Evolutionary conservation across 2,113 vertebrate species (phyloP), one percentile per base, ranked within the genome.

Genomic region (Poeciliopsis turrubarensis): DNA sequence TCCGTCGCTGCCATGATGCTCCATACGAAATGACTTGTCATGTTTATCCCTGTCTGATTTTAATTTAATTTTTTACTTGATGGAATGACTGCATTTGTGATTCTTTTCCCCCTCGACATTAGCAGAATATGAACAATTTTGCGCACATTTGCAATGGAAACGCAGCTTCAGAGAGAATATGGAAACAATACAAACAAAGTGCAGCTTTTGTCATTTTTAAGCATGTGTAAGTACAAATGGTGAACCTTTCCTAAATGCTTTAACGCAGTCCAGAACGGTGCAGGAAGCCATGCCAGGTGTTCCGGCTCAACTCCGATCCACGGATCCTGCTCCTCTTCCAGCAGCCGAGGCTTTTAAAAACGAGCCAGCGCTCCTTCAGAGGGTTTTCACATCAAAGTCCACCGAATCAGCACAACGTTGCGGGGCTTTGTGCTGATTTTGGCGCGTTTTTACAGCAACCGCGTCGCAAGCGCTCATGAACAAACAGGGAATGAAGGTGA

Each of bases 181-280:
- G 10, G 8, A 37, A 78, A 85, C 26, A 3, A 80, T 57, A 80
- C 79, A 79, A 41, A 75, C 70, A 81, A 81, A 79, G 77, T 77
- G 70, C 29, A 22, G 67, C 27, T 51, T 51, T 51, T 3, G 10
- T 27, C 11, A 5, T 37, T 75, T 67, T 65, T 67, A 32, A 37
- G 63, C 7, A 25, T 7, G 51, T 80, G 54, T 69, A 69, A 47
- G 69, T 68, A 67, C 72, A 25, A 68, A 62, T 2, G 47, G 60
- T 72, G 44, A 51, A n/a, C 67, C 65, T 65, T 25, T 0, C 47
- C 66, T 60, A 83, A 81, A 76, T 72, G 44, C 61, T 70, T 71
- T 74, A 15, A 47, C 64, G 61, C 29, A 1, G 41, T 54, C 41
- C 62, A 73, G 0, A 51, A 14, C 22, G 57, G 72, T 54, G 67